These are phyloP conservation scores for Coracopsis vasa DNA, from an alignment of 2,113 vertebrate genomes.

Conservation along the genomic window DNA sequence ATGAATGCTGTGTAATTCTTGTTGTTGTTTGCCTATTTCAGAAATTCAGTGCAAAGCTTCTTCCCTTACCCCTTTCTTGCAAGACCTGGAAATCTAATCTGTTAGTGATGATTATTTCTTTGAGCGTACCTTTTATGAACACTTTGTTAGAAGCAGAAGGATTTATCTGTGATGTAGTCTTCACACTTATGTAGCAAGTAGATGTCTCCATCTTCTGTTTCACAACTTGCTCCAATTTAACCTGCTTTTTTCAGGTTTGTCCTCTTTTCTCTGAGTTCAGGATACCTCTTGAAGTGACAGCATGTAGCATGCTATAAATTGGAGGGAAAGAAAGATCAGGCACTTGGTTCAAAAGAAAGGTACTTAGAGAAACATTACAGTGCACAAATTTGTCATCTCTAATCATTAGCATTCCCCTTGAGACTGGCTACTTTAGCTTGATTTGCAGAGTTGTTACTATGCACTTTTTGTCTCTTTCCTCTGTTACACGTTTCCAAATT, in stretches of 20 bases:
- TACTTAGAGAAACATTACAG: not conserved
- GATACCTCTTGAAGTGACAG: not conserved
- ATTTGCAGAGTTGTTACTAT: not conserved
- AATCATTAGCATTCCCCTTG: not conserved
- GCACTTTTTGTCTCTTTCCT: not conserved
- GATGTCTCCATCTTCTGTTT: not conserved
- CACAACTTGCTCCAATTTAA: not conserved
- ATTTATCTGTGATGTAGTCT: not conserved
- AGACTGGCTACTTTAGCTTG: not conserved
- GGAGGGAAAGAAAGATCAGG: not conserved
- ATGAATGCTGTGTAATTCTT: not conserved
- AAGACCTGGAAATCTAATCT: not conserved
- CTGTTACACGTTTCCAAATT: not conserved
- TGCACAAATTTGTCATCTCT: not conserved
- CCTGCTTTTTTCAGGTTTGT: not conserved
- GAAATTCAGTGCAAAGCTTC: not conserved
- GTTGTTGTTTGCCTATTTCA: not conserved
- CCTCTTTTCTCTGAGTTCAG: not conserved
- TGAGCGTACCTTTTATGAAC: not conserved
- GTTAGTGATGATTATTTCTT: not conserved
- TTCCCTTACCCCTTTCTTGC: not conserved
- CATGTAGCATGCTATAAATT: not conserved
- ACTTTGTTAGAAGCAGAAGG: not conserved
- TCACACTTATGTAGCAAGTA: accelerated
- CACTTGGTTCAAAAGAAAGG: not conserved